Percentiles rank a stretch among this genome's conserved stretches.
phyloP scores from a whole-genome alignment of 2,113 vertebrate species.

The Cygnus buccinator region DNA sequence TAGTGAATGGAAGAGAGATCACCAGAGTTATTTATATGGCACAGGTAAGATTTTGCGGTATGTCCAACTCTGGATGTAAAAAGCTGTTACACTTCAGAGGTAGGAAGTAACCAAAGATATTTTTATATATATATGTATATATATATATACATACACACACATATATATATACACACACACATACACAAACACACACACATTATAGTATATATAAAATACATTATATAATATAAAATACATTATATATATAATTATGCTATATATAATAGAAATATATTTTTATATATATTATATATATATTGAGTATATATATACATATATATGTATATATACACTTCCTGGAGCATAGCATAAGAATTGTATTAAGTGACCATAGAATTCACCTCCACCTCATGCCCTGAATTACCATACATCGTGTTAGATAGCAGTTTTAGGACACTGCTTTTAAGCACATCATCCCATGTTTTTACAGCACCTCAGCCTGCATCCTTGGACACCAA shows the following conservation, averaged over 20 bases:
- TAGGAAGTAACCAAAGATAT: background rate
- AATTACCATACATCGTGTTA: background rate
- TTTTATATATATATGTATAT: too few species aligned
- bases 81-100: background rate
- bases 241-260: too few species aligned
- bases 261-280: too few species aligned
- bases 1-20: slow-evolving; percentile 79
- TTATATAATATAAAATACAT: too few species aligned
- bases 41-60: slow-evolving; percentile 79
- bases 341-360: background rate
- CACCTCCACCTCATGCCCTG: background rate
- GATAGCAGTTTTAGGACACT: background rate
- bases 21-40: slow-evolving; percentile 89
- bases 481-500: background rate
- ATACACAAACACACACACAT: too few species aligned
- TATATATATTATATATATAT: too few species aligned
- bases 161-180: too few species aligned
- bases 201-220: too few species aligned
- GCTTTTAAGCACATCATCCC: background rate
- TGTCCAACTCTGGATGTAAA: background rate
- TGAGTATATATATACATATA: too few species aligned
- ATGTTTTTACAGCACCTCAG: background rate
- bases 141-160: too few species aligned
- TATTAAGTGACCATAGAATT: background rate
- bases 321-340: too few species aligned